phyloP scores from a whole-genome alignment of 2,113 vertebrate species.

The Microtus oregoni region DNA sequence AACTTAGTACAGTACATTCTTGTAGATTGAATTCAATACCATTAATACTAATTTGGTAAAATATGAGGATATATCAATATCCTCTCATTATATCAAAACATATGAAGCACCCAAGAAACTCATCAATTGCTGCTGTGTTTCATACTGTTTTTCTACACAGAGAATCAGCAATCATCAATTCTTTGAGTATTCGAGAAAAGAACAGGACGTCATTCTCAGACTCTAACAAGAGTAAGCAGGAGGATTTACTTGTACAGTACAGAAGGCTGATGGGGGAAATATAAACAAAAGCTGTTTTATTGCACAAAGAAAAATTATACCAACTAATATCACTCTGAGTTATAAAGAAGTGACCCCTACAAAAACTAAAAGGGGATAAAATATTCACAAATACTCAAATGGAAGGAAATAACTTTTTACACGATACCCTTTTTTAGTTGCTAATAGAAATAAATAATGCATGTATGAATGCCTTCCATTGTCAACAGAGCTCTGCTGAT shows the following conservation, averaged over 20 bases:
- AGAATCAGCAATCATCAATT: neutral
- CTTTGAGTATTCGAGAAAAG: neutral
- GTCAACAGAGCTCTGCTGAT: neutral
- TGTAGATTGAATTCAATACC: neutral
- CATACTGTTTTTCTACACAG: slow-evolving; percentile 18
- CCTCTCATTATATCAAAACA: slow-evolving; percentile 8
- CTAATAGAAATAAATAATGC: neutral
- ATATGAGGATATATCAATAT: neutral
- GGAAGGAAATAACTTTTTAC: neutral
- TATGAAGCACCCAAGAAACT: neutral
- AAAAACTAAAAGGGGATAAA: neutral
- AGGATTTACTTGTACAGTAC: neutral
- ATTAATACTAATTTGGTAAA: neutral
- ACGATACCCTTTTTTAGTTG: neutral
- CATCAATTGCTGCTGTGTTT: neutral
- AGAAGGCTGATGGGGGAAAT: neutral
- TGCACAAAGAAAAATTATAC: neutral
- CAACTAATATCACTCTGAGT: neutral
- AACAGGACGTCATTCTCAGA: neutral
- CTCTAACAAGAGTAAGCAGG: neutral
- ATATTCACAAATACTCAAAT: neutral
- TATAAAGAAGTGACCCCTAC: neutral
- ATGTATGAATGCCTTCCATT: neutral
- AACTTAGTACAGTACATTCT: neutral
- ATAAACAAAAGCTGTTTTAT: neutral